phyloP scores from a whole-genome alignment of 2,113 vertebrate genomes.

The Serilophus lunatus region DNA sequence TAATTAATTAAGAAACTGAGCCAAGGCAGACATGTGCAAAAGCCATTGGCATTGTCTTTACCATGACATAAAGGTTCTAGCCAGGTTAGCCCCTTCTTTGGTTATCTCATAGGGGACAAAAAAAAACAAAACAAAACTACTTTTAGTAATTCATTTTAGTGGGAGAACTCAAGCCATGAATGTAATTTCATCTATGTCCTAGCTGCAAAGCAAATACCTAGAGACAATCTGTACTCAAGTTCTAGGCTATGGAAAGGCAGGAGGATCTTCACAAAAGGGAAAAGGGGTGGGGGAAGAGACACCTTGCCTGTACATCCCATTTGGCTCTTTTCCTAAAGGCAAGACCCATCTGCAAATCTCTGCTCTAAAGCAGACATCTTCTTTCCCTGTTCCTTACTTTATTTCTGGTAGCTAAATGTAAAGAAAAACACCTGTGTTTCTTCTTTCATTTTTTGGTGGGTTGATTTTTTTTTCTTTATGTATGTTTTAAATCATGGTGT shows the following conservation, averaged over 20 bases:
- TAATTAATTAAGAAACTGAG: background rate
- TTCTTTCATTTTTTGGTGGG: background rate
- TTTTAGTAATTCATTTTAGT: background rate
- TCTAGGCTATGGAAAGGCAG: background rate
- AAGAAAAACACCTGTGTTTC: background rate
- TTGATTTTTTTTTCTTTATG: background rate
- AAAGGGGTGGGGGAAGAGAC: background rate
- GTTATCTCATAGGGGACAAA: background rate
- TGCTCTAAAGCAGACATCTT: background rate
- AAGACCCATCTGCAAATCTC: background rate
- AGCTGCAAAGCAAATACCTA: background rate
- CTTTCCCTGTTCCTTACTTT: background rate
- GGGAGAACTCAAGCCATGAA: background rate
- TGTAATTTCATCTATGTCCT: background rate
- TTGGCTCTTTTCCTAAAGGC: background rate
- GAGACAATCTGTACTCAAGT: background rate
- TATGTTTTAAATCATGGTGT: background rate
- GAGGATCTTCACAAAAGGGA: background rate
- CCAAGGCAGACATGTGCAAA: background rate
- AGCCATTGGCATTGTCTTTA: background rate
- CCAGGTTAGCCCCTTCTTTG: background rate
- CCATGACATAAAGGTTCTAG: background rate
- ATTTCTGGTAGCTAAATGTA: background rate
- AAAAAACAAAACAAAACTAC: background rate
- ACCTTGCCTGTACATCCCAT: background rate